Percentiles rank a stretch among this genome's conserved stretches.
Conservation (phyloP, 1,140 invertebrate genomes). For the Trinorchestia longiramus region DNA sequence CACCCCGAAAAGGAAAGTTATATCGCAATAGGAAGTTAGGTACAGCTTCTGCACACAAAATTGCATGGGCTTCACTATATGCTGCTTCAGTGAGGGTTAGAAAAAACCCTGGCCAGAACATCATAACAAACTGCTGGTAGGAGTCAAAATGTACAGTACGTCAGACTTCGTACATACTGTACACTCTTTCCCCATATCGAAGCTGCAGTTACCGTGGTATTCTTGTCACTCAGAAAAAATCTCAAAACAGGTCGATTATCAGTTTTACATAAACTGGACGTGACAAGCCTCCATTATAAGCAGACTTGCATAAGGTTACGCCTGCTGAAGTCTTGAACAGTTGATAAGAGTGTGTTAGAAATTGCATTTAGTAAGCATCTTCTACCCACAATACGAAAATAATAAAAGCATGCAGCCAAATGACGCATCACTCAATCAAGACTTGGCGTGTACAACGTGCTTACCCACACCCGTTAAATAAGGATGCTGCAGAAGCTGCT, state of each 20-base stretch:
- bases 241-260: neutral
- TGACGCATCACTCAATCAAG: neutral
- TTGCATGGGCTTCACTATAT: neutral
- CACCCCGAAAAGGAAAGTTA: neutral
- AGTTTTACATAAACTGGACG: neutral
- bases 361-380: neutral
- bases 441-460: neutral
- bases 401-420: neutral
- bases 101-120: neutral
- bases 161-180: neutral
- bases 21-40: neutral
- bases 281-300: neutral
- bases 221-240: neutral
- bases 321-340: neutral
- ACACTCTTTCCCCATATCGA: neutral
- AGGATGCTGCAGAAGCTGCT: constrained; percentile 78
- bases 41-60: neutral
- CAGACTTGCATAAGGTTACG: neutral
- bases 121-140: neutral
- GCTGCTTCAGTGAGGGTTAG: neutral
- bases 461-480: constrained; percentile 71
- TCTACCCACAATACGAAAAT: neutral
- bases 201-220: neutral
- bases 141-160: neutral
- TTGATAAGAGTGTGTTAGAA: neutral